Evolutionary conservation across 2,888 invertebrate species (phyloP).

Genomic region (Phoenoteleia sp.): DNA sequence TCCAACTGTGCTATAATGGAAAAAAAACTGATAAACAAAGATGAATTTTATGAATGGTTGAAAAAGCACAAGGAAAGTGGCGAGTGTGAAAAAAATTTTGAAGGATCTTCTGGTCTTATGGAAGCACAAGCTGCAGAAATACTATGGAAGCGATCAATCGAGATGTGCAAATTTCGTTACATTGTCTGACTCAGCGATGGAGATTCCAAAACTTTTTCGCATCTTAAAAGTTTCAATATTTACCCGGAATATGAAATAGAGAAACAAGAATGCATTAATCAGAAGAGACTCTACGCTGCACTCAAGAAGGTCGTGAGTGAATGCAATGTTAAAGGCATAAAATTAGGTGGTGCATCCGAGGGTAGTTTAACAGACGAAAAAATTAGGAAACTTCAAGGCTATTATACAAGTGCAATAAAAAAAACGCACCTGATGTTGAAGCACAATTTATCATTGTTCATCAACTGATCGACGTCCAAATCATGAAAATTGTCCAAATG

Average conservation of each 20-base stretch:
- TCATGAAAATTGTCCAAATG: constrained; percentile 20
- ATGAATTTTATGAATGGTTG: background rate
- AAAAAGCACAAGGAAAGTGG: background rate
- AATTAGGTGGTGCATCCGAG: background rate
- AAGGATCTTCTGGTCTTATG: background rate
- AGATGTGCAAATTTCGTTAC: background rate
- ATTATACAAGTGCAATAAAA: background rate
- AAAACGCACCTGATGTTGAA: background rate
- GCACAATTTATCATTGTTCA: background rate
- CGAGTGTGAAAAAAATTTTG: background rate
- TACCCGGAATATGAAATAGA: background rate
- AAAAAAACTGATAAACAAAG: background rate
- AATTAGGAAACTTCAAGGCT: background rate
- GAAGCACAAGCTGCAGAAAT: background rate
- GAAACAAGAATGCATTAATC: background rate
- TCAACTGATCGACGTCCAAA: background rate
- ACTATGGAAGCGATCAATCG: background rate
- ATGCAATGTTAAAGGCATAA: background rate
- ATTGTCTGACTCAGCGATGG: background rate
- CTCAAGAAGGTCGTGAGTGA: constrained; percentile 4
- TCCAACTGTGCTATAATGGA: background rate
- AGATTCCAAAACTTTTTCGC: background rate
- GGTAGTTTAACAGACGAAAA: background rate
- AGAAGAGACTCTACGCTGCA: background rate
- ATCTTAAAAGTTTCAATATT: background rate